Conservation (phyloP, 2,888 invertebrate genomes). For the Digitonthophagus gazella region DNA sequence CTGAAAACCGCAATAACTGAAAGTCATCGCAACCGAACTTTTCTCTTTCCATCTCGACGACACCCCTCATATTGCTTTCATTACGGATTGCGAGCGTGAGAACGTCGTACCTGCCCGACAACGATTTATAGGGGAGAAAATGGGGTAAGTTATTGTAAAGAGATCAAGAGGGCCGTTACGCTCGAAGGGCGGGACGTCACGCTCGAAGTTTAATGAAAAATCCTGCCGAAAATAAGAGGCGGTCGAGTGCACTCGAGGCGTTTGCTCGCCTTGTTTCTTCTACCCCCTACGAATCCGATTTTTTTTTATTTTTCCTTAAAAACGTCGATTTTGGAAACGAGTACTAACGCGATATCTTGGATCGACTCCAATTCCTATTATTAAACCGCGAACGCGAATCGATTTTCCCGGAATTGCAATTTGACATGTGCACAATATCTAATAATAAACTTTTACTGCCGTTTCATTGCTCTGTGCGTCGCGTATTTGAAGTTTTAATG, state of each 20-base stretch:
- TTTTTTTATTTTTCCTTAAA: not conserved
- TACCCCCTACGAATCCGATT: slow-evolving; percentile 2
- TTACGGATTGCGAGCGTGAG: slow-evolving; percentile 11
- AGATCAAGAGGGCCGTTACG: slow-evolving; percentile 13
- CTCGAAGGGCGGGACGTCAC: slow-evolving; percentile 5
- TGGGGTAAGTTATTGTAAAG: slow-evolving; percentile 14
- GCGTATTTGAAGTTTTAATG: not conserved
- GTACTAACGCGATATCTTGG: not conserved
- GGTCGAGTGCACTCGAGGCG: slow-evolving; percentile 4
- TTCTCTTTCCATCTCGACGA: not conserved
- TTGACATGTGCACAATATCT: not conserved
- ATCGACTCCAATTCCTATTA: not conserved
- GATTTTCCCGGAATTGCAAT: not conserved
- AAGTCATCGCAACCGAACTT: too few relatives aligned
- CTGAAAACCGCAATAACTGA: too few relatives aligned
- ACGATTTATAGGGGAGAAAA: slow-evolving; percentile 6
- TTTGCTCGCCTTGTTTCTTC: slow-evolving; percentile 1
- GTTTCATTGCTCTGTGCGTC: not conserved
- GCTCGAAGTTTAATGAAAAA: slow-evolving; percentile 13
- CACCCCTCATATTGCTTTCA: slow-evolving; percentile 7
- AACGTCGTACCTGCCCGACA: slow-evolving; percentile 6
- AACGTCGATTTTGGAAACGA: not conserved
- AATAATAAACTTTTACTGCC: not conserved
- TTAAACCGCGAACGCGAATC: not conserved
- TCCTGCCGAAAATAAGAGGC: not conserved